Base-by-base conservation (phyloP, 2,797 vertebrate genomes). In the Urophycis tenuis region DNA sequence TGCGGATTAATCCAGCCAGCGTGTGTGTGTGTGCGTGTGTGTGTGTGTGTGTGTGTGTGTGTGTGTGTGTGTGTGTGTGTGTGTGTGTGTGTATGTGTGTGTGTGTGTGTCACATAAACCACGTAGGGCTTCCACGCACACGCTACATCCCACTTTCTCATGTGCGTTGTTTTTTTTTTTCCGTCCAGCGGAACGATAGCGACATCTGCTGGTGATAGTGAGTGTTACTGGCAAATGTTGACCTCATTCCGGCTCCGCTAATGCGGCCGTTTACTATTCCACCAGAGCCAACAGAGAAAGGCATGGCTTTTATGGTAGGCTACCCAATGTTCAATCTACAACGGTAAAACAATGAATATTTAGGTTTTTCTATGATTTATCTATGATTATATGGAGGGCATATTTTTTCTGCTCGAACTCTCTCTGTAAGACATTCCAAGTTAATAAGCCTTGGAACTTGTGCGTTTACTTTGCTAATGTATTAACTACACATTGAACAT, bases 51-150 rank as follows among this genome's bases (percentile, higher is more conserved):
- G 64, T 74, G 25, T 78, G 25, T 76, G 70, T 77, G 67, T 73
- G 67, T 74, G 29, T 60, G 49, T 53, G 53, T 10, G 53, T 60
- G 53, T 60, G 53, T 60, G 53, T 25, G 53, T 10, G 49, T 60
- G 49, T n/a, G 49, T 25, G 22, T 10, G 49, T 60, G 49, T 60
- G 49, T n/a, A 75, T 74, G 78, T 64, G 78, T 73, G 53, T 74
- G 29, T 77, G 25, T 75, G 70, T 77, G 45, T n/a, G n/a, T n/a
- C 82, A 87, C 85, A 88, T 82, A 78, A 77, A 79, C 67, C 41
- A 77, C 39, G 8, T 32, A 60, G 30, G n/a, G 10, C 41, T 35
- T 49, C n/a, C 69, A 76, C 11, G 6, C 75, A 72, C 75, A 71
- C 75, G 41, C 25, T 3, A 0, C 9, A 25, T 14, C 29, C 11